Conservation (phyloP, 2,888 invertebrate genomes). For the Philopedon plagiatum region DNA sequence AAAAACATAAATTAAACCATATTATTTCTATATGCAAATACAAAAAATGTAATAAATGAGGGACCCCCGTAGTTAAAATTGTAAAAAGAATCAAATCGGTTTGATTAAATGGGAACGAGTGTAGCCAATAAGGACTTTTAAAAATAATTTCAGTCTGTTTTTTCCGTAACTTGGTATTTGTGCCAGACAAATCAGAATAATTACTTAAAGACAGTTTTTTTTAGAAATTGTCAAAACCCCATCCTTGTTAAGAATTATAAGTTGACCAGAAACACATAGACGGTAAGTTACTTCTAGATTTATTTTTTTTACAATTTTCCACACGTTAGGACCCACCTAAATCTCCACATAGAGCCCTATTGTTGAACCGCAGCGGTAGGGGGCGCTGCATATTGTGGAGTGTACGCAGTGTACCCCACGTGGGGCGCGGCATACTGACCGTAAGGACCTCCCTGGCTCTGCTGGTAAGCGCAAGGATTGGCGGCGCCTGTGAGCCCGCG, state of each 20-base stretch:
- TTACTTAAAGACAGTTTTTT: background rate
- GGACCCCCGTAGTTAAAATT: conserved; percentile 2
- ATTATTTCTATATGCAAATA: conserved; percentile 31
- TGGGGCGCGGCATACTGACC: conserved; percentile 77
- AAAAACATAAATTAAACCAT: conserved; percentile 33
- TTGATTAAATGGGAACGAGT: too few relatives aligned
- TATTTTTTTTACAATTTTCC: conserved; percentile 33
- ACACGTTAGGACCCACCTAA: conserved; percentile 36
- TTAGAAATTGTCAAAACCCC: background rate
- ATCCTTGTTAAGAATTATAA: background rate
- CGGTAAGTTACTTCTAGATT: background rate
- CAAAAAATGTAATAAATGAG: conserved; percentile 8
- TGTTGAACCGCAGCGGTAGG: conserved; percentile 80
- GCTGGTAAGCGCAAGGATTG: conserved; percentile 75
- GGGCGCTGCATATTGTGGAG: conserved; percentile 74
- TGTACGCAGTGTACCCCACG: conserved; percentile 73
- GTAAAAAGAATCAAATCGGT: conserved; percentile 4
- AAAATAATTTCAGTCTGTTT: too few relatives aligned
- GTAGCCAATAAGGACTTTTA: too few relatives aligned
- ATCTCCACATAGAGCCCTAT: conserved; percentile 68
- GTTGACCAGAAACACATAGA: conserved; percentile 1
- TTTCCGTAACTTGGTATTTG: too few relatives aligned
- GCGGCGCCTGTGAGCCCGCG: conserved; percentile 71
- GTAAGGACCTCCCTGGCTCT: conserved; percentile 71
- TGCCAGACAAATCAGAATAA: background rate